phyloP scores from a whole-genome alignment of 2,888 invertebrate genomes.

The Nymphalis polychloros region DNA sequence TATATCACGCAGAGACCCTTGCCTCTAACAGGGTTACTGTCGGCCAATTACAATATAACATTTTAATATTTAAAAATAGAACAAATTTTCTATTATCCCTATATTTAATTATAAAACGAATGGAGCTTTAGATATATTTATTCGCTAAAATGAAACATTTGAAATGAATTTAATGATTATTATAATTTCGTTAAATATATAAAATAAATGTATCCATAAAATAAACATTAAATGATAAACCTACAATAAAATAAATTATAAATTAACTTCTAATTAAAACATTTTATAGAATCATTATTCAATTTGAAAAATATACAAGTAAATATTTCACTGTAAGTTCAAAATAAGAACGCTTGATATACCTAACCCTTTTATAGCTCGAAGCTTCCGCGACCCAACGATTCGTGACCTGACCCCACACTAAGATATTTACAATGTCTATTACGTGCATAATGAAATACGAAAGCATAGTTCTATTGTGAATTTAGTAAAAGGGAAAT shows the following conservation, averaged over 20 bases:
- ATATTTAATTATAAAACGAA: too few species aligned
- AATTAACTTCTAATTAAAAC: too few species aligned
- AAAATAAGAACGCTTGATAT: constrained; percentile 7
- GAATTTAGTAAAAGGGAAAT: background rate
- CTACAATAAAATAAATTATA: too few species aligned
- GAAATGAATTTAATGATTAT: too few species aligned
- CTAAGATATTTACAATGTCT: constrained; percentile 16
- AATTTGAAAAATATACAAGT: background rate
- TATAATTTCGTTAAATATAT: too few species aligned
- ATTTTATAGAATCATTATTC: too few species aligned
- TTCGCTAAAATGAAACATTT: too few species aligned
- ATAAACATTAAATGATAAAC: too few species aligned
- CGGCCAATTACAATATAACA: constrained; percentile 17
- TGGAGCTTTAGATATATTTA: too few species aligned
- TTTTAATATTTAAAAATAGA: background rate
- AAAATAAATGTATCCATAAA: too few species aligned
- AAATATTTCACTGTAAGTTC: background rate
- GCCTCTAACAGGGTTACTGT: constrained; percentile 28
- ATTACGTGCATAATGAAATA: constrained; percentile 22
- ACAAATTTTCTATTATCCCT: too few species aligned
- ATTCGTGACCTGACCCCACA: constrained; percentile 31
- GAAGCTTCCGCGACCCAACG: constrained; percentile 34
- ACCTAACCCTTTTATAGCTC: constrained; percentile 23
- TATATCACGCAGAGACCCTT: constrained; percentile 44
- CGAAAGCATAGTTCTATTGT: constrained; percentile 1